phyloP scores from a whole-genome alignment of 1,140 invertebrate species.

The Cotesia chilonis region DNA sequence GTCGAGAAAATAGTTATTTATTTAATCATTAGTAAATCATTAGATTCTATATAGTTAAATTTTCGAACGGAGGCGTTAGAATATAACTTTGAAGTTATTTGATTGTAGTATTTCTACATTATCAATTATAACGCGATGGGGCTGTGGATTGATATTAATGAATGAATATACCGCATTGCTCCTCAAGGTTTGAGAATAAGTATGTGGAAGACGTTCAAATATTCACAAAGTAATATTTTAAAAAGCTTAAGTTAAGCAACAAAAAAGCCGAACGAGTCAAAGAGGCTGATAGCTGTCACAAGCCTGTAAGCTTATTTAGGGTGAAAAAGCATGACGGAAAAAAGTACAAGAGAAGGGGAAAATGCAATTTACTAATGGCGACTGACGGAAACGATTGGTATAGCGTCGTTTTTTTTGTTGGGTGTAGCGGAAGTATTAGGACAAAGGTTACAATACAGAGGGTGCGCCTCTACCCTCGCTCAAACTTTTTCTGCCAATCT shows the following conservation, averaged over 20 bases:
- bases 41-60: no score
- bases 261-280: conserved; percentile 2
- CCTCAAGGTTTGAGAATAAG: no score
- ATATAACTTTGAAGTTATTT: no score
- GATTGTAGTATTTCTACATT: no score
- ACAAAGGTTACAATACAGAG: conserved; percentile 46
- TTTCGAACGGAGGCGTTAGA: no score
- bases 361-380: conserved; percentile 43
- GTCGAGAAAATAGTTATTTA: no score
- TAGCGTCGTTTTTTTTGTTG: conserved; percentile 45
- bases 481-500: conserved; percentile 20
- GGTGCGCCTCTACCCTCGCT: conserved; percentile 6
- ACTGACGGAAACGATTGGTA: conserved; percentile 31
- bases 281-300: conserved; percentile 8
- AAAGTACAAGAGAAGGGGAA: conserved; percentile 13
- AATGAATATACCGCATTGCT: background rate
- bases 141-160: no score
- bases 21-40: no score
- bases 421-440: conserved; percentile 49
- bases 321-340: background rate
- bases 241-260: background rate
- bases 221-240: background rate
- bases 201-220: background rate
- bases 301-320: conserved; percentile 15
- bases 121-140: no score